A percentile compares a stretch with the other conserved stretches of the same genome.
phyloP scores from a whole-genome alignment of 2,888 invertebrate species.

The Ptycholaimellus sp. region DNA sequence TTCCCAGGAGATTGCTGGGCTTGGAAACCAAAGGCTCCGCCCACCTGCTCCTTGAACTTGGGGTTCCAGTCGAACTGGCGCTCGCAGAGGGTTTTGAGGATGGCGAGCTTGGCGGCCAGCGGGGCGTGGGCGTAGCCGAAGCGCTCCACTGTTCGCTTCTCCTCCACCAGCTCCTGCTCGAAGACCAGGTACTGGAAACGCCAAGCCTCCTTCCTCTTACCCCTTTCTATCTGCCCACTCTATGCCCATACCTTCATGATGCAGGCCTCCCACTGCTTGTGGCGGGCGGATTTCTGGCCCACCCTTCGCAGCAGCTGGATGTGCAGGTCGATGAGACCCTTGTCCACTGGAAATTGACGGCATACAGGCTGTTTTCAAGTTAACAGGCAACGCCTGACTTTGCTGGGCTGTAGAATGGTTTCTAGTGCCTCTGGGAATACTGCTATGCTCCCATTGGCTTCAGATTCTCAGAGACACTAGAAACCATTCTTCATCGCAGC shows the following conservation, averaged over 20 bases:
- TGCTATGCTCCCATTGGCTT: too few relatives aligned
- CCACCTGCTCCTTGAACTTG: slow-evolving; percentile 51
- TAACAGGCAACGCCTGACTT: too few relatives aligned
- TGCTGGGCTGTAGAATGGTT: too few relatives aligned
- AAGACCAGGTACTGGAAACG: not conserved
- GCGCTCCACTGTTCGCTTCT: slow-evolving; percentile 45
- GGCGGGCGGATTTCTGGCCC: slow-evolving; percentile 20
- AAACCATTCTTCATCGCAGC: too few relatives aligned
- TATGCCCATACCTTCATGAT: slow-evolving; percentile 42
- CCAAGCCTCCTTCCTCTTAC: too few relatives aligned
- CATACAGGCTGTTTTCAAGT: too few relatives aligned
- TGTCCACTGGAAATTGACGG: slow-evolving; percentile 44
- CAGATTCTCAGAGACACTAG: too few relatives aligned
- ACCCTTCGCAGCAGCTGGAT: slow-evolving; percentile 60
- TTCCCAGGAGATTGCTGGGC: not conserved
- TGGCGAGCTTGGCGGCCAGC: slow-evolving; percentile 57
- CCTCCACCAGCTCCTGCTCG: slow-evolving; percentile 51
- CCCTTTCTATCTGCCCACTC: too few relatives aligned
- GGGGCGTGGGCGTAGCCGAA: slow-evolving; percentile 82
- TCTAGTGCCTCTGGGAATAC: too few relatives aligned
- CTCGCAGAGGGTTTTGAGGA: slow-evolving; percentile 20
- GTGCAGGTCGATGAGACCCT: slow-evolving; percentile 58
- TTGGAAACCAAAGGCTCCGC: not conserved
- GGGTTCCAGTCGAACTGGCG: slow-evolving; percentile 69
- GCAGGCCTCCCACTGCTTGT: slow-evolving; percentile 66